Percentiles rank a stretch among this genome's conserved stretches.
phyloP scores from a whole-genome alignment of 2,797 vertebrate genomes.

The Notoglanidium macrostoma region DNA sequence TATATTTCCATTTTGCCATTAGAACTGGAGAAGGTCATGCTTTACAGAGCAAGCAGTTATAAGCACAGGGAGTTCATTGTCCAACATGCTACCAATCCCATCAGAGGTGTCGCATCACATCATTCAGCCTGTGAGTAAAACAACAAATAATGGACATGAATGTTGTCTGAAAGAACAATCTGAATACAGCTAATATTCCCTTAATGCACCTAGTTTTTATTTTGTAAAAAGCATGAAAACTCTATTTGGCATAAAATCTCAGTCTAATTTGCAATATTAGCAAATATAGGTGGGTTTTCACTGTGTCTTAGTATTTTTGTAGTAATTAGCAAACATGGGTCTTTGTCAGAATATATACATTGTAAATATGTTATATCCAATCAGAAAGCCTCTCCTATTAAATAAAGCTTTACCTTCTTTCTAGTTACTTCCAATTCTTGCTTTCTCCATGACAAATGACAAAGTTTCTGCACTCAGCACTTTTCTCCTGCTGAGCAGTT shows the following conservation, averaged over 20 bases:
- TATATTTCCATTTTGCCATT: background rate
- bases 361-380: no score
- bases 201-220: background rate
- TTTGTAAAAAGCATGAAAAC: background rate
- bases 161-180: background rate
- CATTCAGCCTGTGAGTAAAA: slow-evolving; percentile 23
- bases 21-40: slow-evolving; percentile 40
- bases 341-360: no score
- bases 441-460: background rate
- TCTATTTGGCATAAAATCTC: background rate
- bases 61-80: background rate
- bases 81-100: background rate
- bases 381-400: no score
- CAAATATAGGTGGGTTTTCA: no score
- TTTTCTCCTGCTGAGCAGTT: background rate
- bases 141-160: no score
- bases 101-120: background rate
- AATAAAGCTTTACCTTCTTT: background rate
- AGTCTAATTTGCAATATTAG: background rate
- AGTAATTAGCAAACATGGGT: no score
- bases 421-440: background rate
- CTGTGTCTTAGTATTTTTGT: no score
- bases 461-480: background rate
- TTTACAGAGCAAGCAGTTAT: background rate
- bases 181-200: background rate